Base-by-base conservation (phyloP, 2,113 vertebrate species). In the Dryoscopus gambensis region DNA sequence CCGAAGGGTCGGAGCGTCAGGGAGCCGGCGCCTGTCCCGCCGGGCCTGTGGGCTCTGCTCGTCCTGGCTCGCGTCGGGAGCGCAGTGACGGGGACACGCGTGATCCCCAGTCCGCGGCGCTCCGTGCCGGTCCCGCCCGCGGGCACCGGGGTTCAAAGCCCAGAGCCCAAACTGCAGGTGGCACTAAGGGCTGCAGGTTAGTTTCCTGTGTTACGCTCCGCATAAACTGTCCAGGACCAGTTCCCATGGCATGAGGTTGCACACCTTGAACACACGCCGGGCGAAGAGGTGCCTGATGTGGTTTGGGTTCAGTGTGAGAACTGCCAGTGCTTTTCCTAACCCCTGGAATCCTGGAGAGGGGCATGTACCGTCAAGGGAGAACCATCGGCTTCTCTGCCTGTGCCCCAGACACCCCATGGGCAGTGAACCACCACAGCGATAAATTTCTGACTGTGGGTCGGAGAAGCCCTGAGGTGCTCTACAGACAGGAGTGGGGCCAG, bases 361-460 rank as follows among this genome's bases (percentile, higher is more conserved):
- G 12, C 22, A 4, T 9, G 79, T 31, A 16, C 35, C 8, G 5
- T 18, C 30, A 3, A 1, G 53, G 17, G 4, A 20, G 31, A 85
- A 2, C 35, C 12, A 1, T 4, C 8, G 1, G 1, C 16, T 46
- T 17, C 20, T 44, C 22, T 11, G 27, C 0, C 0, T 15, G 47
- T 57, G n/a, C 35, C n/a, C 22, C 57, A 8, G 42, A 19, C 11
- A 5, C 9, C 2, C 22, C 20, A 1, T 1, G 37, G 13, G 23
- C 64, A 13, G 28, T 11, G 35, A 93, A 8, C 22, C n/a, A 10
- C n/a, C 25, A 3, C 22, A 33, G 33, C 0, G 3, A 24, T 39
- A 11, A 3, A 19, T 33, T 24, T 22, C 25, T 11, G 31, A 27
- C 2, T 0, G 0, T 5, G 10, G 25, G 21, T 21, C 0, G 0